Evolutionary conservation across 2,113 vertebrate genomes (phyloP), one percentile per base, ranked within the genome.

Genomic region (Gracilinanus agilis): DNA sequence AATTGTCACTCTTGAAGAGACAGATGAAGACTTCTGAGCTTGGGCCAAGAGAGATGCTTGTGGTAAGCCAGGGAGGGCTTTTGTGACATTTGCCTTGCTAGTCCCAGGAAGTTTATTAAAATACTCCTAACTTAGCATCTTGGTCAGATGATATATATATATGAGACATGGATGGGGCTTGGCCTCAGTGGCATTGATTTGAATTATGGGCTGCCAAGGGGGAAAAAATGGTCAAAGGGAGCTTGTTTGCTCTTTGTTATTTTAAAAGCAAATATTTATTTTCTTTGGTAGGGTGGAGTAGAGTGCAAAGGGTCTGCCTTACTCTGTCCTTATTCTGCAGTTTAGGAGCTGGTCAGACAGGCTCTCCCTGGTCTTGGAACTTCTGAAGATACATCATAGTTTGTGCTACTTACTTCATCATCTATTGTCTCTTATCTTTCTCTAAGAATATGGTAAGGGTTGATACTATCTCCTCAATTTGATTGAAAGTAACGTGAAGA

Each of bases 1-100:
- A 83, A 40, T 94, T 96, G 97, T 95, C 94, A 96, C 0, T 95
- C 90, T 91, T 89, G 55, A 24, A 88, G 92, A 88, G 94, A 95
- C 44, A 53, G 83, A 91, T 94, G 91, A 56, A 67, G 49, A 92
- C 49, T 54, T 21, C 19, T 83, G 92, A 75, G 44, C 94, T 95
- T 96, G 91, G 90, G 89, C 96, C 55, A 67, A 75, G 83, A 92
- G 83, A 75, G 56, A 90, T n/a, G 44, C 61, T 91, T 88, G 44
- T 92, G 88, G 95, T 4, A 89, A 92, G 25, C 11, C 44, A 55
- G 94, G 56, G 11, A 61, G 40, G 40, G n/a, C 24, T 75, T 44
- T 55, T 44, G 11, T 10, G 92, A 67, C 94, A 56, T 95, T 90
- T 94, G 90, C 90, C 49, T 90, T 89, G 24, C 4, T 25, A 67